Base-by-base conservation (phyloP, 2,888 invertebrate genomes). In the Glyphotaelius pellucidus region DNA sequence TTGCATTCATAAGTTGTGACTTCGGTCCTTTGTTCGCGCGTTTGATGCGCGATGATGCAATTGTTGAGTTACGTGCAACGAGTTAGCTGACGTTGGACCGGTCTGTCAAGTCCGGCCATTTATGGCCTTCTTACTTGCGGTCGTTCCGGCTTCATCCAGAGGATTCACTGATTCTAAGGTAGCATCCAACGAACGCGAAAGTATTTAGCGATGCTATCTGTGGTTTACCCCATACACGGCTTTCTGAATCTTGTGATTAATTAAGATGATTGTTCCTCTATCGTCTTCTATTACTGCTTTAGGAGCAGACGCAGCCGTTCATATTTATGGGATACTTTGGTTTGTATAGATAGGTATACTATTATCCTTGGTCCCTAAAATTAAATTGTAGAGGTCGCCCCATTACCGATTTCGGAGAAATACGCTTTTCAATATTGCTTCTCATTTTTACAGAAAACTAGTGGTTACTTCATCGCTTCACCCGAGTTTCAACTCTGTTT, bases 141-240 rank as follows among this genome's bases (percentile, higher is more conserved):
- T 38, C 89, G 42, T 84, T 88, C 80, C 91, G 88, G 83, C 67
- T 25, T n/a, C 91, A 87, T 87, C 35, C 38, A 87, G n/a, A 87
- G 91, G 83, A 67, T 79, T 89, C 84, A 67, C 89, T 83, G 89
- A 89, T 83, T 84, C 67, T 47, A 67, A 47, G 81, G 19, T 81
- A 81, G 67, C 91, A 89, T 52, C 84, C 81, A 30, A 84, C 83
- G 89, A 89, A 91, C 79, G 89, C 89, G 89, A 89, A 91, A 91
- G 91, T 89, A 91, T 91, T 91, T 84, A 32, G 52, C 67, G 42
- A 38, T 81, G 15, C 32, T 67, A 31, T 25, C 31, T 79, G 90
- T 89, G 88, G 80, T 80, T 35, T 35, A 89, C 80, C 88, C 88
- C 67, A 35, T 32, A 19, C 35, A 80, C 25, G 30, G n/a, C 32